A percentile compares a stretch with the other conserved stretches of the same genome.
These are phyloP conservation scores for Agonopterix subpropinquella DNA, from an alignment of 2,888 invertebrate species.

Conservation along the genomic window DNA sequence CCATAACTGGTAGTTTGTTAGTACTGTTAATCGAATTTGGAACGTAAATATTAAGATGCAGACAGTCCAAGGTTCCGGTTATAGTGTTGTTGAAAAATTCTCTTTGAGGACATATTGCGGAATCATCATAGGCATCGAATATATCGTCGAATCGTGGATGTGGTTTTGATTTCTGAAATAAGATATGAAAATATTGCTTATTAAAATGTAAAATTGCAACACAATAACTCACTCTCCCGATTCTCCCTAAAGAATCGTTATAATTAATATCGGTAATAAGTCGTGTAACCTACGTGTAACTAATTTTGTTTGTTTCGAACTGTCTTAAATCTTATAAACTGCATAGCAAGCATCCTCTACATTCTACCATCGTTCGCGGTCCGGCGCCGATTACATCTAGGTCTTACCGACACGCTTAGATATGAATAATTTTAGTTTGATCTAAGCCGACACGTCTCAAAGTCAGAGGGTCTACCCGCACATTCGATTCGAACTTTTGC, in stretches of 20 bases:
- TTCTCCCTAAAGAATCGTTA: neutral
- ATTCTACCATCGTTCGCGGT: no score
- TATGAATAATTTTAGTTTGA: no score
- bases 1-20: conserved; percentile 35
- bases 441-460: no score
- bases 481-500: no score
- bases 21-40: conserved; percentile 35
- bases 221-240: neutral
- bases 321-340: no score
- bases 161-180: conserved; percentile 19
- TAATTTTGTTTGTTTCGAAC: no score
- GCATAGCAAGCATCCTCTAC: no score
- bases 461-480: no score
- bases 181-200: neutral
- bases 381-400: no score
- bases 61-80: conserved; percentile 66
- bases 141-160: conserved; percentile 16
- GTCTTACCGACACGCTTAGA: no score
- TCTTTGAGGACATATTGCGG: conserved; percentile 5
- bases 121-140: conserved; percentile 21
- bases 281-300: no score
- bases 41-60: conserved; percentile 77
- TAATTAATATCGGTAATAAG: no score
- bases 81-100: conserved; percentile 11
- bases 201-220: neutral